These are phyloP conservation scores for Agapornis canus DNA, from an alignment of 2,797 vertebrate genomes.

Conservation along the genomic window DNA sequence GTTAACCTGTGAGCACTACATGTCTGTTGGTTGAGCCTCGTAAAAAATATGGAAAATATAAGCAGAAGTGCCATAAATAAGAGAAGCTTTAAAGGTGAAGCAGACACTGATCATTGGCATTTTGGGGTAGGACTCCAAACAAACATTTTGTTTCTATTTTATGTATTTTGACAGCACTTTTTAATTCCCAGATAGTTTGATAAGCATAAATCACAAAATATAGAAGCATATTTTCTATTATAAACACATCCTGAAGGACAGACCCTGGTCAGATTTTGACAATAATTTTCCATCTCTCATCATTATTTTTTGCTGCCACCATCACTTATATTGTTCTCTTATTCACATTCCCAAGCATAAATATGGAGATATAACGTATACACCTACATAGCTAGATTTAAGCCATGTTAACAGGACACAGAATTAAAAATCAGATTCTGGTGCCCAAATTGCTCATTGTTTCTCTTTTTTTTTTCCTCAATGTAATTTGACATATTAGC, in stretches of 20 bases:
- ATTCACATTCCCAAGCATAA: not conserved
- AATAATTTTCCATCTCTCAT: not conserved
- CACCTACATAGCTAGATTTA: not conserved
- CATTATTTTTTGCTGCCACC: not conserved
- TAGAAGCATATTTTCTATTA: not conserved
- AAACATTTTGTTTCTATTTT: not conserved
- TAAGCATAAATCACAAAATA: not conserved
- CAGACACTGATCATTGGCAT: not conserved
- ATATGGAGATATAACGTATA: not conserved
- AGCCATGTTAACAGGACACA: not conserved
- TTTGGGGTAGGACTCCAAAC: not conserved
- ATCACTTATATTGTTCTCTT: not conserved
- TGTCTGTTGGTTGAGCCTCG: not conserved
- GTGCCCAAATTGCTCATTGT: not conserved
- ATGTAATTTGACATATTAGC: not conserved
- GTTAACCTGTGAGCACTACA: not conserved
- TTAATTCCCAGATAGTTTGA: not conserved
- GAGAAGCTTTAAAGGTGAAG: not conserved
- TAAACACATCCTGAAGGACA: not conserved
- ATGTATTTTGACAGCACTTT: not conserved
- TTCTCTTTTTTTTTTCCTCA: not conserved
- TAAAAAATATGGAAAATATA: not conserved
- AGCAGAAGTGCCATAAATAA: not conserved
- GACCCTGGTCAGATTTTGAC: not conserved
- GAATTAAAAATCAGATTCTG: not conserved